phyloP scores from a whole-genome alignment of 23 tunicate genomes.

The Trididemnum clinides region DNA sequence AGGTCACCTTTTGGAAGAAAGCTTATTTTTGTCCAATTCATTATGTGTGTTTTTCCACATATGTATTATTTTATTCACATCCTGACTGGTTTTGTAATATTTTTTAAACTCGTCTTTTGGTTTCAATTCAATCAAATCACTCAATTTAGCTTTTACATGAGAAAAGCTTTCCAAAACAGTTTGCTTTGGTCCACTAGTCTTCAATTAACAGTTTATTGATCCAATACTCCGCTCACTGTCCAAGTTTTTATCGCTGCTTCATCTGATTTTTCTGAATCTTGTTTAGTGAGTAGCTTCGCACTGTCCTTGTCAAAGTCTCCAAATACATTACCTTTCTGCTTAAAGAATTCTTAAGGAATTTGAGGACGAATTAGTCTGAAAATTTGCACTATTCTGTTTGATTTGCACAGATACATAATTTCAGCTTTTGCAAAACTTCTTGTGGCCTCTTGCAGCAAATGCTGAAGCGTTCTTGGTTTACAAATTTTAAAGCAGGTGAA shows the following conservation, averaged over 20 bases:
- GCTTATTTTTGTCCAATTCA: neutral
- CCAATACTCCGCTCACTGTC: conserved; percentile 2
- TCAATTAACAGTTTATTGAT: neutral
- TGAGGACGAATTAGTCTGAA: neutral
- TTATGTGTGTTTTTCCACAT: neutral
- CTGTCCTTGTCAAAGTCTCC: neutral
- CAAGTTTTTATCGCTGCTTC: neutral
- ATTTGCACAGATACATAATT: neutral
- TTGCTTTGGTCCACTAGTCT: neutral
- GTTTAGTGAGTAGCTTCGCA: neutral
- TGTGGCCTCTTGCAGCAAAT: neutral
- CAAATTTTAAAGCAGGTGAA: neutral
- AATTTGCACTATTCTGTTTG: neutral
- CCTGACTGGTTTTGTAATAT: neutral
- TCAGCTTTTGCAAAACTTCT: neutral
- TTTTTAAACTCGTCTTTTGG: neutral
- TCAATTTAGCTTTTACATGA: conserved; percentile 8
- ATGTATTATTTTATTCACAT: neutral
- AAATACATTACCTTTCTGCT: neutral
- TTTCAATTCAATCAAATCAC: neutral
- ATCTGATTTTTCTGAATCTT: neutral
- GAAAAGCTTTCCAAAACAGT: neutral
- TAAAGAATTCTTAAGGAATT: neutral
- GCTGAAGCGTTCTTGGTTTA: neutral
- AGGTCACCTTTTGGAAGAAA: neutral